Percentiles rank a stretch among this genome's conserved stretches.
Conservation (phyloP, 2,113 vertebrate species). For the Engraulis encrasicolus region DNA sequence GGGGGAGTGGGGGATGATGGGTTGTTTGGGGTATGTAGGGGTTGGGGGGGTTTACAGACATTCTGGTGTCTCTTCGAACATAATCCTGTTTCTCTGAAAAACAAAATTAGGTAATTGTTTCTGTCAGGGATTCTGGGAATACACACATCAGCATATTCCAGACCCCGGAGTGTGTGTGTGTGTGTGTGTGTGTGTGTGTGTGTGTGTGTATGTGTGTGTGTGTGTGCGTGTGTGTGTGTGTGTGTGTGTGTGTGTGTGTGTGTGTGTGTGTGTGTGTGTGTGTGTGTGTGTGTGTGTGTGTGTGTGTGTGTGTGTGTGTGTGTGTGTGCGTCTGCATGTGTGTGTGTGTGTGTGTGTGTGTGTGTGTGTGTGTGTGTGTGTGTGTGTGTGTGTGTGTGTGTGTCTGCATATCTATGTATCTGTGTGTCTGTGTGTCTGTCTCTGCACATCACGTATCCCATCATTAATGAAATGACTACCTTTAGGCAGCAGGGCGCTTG, state of each 20-base stretch:
- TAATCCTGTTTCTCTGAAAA: not conserved
- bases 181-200: not conserved
- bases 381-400: not conserved
- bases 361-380: not conserved
- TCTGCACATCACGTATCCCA: constrained; percentile 50
- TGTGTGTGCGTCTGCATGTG: not conserved
- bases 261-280: not conserved
- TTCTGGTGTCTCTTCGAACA: not conserved
- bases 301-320: not conserved
- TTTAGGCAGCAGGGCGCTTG: constrained; percentile 41
- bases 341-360: not conserved
- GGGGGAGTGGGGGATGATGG: too few relatives aligned
- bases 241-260: not conserved
- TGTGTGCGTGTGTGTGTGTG: not conserved
- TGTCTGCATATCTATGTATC: not conserved
- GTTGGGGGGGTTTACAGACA: not conserved
- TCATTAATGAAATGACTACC: constrained; percentile 65
- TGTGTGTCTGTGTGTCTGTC: not conserved
- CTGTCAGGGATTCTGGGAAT: not conserved
- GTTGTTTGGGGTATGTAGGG: too few relatives aligned
- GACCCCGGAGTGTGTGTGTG: not conserved
- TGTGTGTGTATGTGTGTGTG: not conserved
- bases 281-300: not conserved
- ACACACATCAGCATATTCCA: not conserved
- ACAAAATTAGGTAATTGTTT: not conserved